Conservation (phyloP, 2,888 invertebrate species). For the Caenorhabditis sinica region DNA sequence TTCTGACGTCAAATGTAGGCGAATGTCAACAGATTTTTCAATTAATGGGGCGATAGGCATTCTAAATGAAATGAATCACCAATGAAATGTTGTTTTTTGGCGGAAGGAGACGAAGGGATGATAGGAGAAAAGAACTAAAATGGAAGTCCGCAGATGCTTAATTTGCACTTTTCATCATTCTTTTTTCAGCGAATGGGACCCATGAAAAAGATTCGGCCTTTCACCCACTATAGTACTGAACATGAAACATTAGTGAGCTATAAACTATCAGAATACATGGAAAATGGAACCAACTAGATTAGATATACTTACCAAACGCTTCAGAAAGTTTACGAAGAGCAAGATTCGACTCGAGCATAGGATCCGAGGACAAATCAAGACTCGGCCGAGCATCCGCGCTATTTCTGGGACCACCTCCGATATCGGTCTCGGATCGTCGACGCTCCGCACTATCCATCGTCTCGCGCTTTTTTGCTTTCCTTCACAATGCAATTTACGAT, state of each 20-base stretch:
- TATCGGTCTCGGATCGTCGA: slow-evolving; percentile 72
- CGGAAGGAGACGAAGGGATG: not conserved
- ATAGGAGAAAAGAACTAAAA: not conserved
- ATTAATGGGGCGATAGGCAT: slow-evolving; percentile 34
- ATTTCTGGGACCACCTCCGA: slow-evolving; percentile 55
- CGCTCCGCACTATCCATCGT: slow-evolving; percentile 70
- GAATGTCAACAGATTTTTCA: slow-evolving; percentile 52
- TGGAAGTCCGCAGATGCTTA: slow-evolving; percentile 38
- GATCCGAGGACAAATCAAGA: slow-evolving; percentile 73
- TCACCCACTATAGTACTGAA: slow-evolving; percentile 10
- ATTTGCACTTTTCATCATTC: slow-evolving; percentile 28
- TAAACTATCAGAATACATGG: slow-evolving; percentile 42
- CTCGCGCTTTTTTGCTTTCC: slow-evolving; percentile 62
- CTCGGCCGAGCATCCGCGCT: slow-evolving; percentile 65
- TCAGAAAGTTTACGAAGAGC: slow-evolving; percentile 80
- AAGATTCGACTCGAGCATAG: slow-evolving; percentile 79
- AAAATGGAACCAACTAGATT: not conserved
- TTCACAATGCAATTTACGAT: slow-evolving; percentile 51
- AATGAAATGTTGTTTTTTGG: slow-evolving; percentile 13
- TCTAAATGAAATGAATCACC: slow-evolving; percentile 50
- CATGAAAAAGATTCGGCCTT: not conserved
- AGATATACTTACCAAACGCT: slow-evolving; percentile 77
- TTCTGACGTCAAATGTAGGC: slow-evolving; percentile 41
- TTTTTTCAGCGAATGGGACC: too few relatives aligned
- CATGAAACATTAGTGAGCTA: slow-evolving; percentile 35